phyloP scores from a whole-genome alignment of 2,888 invertebrate species.

The Platycnemis pennipes region DNA sequence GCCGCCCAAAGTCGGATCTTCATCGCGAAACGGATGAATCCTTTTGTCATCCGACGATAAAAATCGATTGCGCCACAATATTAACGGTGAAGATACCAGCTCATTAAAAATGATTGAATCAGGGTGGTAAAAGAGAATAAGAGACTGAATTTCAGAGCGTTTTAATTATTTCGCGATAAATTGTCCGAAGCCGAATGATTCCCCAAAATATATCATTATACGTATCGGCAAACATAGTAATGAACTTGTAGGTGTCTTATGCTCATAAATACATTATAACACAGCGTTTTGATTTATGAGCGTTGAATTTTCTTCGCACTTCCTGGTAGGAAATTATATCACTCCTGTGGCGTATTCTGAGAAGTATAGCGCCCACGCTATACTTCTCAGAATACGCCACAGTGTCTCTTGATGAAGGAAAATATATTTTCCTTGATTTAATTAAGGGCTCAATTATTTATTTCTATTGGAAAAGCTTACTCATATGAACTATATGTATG shows the following conservation, averaged over 20 bases:
- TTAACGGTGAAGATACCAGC: neutral
- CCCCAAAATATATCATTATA: neutral
- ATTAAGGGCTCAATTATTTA: too few relatives aligned
- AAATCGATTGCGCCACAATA: slow-evolving; percentile 2
- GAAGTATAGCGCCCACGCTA: too few relatives aligned
- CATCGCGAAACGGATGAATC: neutral
- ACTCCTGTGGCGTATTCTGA: too few relatives aligned
- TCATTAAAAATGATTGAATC: slow-evolving; percentile 26
- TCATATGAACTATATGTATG: too few relatives aligned
- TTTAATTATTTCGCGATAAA: neutral
- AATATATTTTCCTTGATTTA: too few relatives aligned
- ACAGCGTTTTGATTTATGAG: neutral
- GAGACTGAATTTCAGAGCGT: neutral
- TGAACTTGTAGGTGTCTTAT: neutral
- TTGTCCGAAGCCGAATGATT: neutral
- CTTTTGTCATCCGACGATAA: neutral
- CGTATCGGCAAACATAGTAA: neutral
- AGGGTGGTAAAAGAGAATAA: neutral
- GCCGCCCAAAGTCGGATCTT: neutral
- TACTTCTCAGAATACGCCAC: too few relatives aligned
- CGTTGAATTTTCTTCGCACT: neutral
- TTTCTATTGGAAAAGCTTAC: too few relatives aligned
- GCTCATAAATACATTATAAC: neutral
- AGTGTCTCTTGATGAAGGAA: too few relatives aligned
- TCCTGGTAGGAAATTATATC: neutral